A percentile compares a stretch with the other conserved stretches of the same genome.
Conservation (phyloP, 2,113 vertebrate genomes). For the Mesembrinibis cayennensis region DNA sequence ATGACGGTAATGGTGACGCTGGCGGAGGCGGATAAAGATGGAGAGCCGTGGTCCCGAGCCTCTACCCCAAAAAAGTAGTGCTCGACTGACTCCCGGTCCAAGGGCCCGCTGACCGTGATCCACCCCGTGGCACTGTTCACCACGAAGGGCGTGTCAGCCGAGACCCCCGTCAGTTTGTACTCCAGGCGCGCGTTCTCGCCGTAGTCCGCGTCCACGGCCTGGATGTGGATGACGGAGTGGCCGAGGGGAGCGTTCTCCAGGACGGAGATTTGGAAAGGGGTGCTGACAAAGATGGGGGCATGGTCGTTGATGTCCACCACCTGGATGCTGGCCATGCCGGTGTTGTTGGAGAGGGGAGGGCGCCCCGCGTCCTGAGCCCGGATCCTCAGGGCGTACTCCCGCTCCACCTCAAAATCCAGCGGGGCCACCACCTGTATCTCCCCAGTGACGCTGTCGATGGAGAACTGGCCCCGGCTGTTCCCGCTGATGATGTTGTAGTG, state of each 20-base stretch:
- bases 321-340: constrained; percentile 93
- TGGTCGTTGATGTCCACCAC: constrained; percentile 97
- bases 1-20: constrained; percentile 95
- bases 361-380: constrained; percentile 94
- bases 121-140: constrained; percentile 96
- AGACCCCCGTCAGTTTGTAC: constrained; percentile 88
- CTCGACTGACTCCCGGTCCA: constrained; percentile 94
- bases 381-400: constrained; percentile 91
- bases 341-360: constrained; percentile 96
- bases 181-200: constrained; percentile 92
- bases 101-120: constrained; percentile 91
- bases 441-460: constrained; percentile 92
- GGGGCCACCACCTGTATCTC: constrained; percentile 94
- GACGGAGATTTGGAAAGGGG: constrained; percentile 94
- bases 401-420: constrained; percentile 91
- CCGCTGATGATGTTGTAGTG: constrained; percentile 98
- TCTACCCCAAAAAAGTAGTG: constrained; percentile 96
- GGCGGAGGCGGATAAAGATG: constrained; percentile 90
- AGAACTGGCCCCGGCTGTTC: constrained; percentile 95
- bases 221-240: constrained; percentile 96
- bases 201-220: constrained; percentile 93
- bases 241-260: constrained; percentile 93
- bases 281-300: constrained; percentile 96
- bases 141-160: constrained; percentile 87
- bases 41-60: constrained; percentile 91